Base-by-base conservation (phyloP, 2,888 invertebrate species). In the Napeogenes inachia region DNA sequence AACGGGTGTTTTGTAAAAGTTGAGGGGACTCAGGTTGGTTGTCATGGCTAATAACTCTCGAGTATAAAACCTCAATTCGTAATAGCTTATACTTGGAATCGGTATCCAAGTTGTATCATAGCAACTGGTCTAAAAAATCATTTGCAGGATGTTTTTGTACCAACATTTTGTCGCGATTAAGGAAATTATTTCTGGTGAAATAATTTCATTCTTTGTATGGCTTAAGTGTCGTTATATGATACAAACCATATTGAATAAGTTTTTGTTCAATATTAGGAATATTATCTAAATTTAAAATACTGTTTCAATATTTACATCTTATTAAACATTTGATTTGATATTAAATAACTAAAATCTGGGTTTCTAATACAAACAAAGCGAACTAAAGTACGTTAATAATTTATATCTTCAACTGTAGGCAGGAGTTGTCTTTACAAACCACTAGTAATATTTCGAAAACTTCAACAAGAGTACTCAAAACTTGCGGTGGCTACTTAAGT, bases 41-140 rank as follows among this genome's bases (percentile, higher is more conserved):
- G 84, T 85, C 85, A 89, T 89, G 89, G 89, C 81, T 85, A 85
- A 81, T 89, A 88, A 89, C 85, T 79, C 87, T 77, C 77, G 65
- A 71, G 71, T 68, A 50, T 71, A 50, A 77, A 75, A 67, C 73
- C 73, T 71, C 66, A 67, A 74, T 72, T 50, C 30, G 75, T 78
- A 75, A 60, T 68, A 68, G 71, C 70, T 73, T 74, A 74, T 70
- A 73, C 70, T 68, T 72, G 72, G 68, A 71, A 62, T 65, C 66
- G 50, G 67, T 70, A 67, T 63, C 70, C 72, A 35, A 71, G 66
- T 68, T 73, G 81, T 82, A 66, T 75, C 80, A 73, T 82, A 84
- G 85, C 87, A 88, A 88, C 87, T 84, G 84, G 85, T 87, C 75
- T 10, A 42, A 42, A 42, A 42, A 42, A 42, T 10, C 42, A 3